Evolutionary conservation across 2,797 vertebrate genomes (phyloP).

Genomic region (Gila robusta): DNA sequence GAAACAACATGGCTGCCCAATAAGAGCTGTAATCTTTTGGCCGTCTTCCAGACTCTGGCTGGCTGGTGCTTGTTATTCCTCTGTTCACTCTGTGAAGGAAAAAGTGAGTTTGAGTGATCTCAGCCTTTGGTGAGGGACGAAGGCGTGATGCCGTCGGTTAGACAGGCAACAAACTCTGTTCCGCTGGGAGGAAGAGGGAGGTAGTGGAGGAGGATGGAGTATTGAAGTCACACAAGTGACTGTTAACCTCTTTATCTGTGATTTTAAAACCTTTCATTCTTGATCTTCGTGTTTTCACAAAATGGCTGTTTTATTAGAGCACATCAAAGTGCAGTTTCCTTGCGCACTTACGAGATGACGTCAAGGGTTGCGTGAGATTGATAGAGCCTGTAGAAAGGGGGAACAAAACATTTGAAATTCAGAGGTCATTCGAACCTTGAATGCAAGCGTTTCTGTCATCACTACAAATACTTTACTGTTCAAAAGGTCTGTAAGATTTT

Average conservation of each 20-base stretch:
- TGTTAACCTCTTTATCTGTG: conserved; percentile 52
- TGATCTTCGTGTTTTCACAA: background rate
- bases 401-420: background rate
- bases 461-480: conserved; percentile 7
- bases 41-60: conserved; percentile 68
- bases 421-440: background rate
- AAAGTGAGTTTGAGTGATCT: conserved; percentile 68
- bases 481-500: background rate
- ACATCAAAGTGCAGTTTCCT: conserved; percentile 13
- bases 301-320: conserved; percentile 6
- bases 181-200: conserved; percentile 33
- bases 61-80: conserved; percentile 76
- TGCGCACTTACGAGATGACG: background rate
- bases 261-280: conserved; percentile 43
- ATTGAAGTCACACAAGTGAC: conserved; percentile 40
- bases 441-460: conserved; percentile 18
- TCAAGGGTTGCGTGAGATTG: background rate
- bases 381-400: background rate
- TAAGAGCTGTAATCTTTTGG: conserved; percentile 74
- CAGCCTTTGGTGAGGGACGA: conserved; percentile 68
- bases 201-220: conserved; percentile 31
- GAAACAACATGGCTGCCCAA: conserved; percentile 66
- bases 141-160: conserved; percentile 67
- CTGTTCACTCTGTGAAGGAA: conserved; percentile 57
- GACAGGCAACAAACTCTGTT: conserved; percentile 21